phyloP scores from a whole-genome alignment of 2,797 vertebrate species.

The Sebastes elongatus region DNA sequence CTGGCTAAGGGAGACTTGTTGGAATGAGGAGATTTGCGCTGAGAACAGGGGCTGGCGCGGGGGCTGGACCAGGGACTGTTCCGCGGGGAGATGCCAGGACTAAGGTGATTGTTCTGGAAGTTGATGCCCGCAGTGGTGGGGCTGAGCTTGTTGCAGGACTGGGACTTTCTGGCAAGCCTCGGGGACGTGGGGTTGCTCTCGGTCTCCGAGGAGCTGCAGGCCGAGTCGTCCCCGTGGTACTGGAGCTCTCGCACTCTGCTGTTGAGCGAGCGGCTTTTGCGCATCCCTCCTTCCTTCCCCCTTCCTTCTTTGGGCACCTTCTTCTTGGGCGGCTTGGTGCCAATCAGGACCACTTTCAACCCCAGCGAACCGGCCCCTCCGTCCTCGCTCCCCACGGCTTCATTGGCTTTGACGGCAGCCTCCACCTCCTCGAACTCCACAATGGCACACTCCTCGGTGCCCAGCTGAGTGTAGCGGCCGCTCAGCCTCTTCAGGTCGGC shows the following conservation, averaged over 20 bases:
- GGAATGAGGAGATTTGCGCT: conserved; percentile 84
- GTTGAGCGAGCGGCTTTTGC: conserved; percentile 89
- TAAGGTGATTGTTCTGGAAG: conserved; percentile 90
- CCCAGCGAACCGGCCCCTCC: conserved; percentile 59
- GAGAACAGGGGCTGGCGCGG: conserved; percentile 86
- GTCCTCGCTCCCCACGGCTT: conserved; percentile 81
- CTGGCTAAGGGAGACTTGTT: conserved; percentile 89
- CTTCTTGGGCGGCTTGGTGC: conserved; percentile 96
- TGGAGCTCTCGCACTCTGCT: conserved; percentile 94
- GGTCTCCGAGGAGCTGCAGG: conserved; percentile 95
- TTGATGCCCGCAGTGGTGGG: conserved; percentile 77
- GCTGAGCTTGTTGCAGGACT: conserved; percentile 87
- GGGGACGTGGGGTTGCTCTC: conserved; percentile 95
- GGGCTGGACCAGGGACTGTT: conserved; percentile 95
- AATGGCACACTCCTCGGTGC: conserved; percentile 92
- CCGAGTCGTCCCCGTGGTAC: conserved; percentile 92
- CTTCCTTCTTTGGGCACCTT: conserved; percentile 90
- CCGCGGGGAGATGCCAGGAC: conserved; percentile 91
- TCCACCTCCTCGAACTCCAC: conserved; percentile 98
- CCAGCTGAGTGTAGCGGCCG: conserved; percentile 89
- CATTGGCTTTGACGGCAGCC: conserved; percentile 90
- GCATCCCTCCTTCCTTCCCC: conserved; percentile 81
- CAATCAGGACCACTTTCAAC: conserved; percentile 92
- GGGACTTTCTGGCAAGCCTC: conserved; percentile 83
- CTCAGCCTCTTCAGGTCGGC: conserved; percentile 92